Conservation (phyloP, 2,113 vertebrate species). For the Bombycilla garrulus region DNA sequence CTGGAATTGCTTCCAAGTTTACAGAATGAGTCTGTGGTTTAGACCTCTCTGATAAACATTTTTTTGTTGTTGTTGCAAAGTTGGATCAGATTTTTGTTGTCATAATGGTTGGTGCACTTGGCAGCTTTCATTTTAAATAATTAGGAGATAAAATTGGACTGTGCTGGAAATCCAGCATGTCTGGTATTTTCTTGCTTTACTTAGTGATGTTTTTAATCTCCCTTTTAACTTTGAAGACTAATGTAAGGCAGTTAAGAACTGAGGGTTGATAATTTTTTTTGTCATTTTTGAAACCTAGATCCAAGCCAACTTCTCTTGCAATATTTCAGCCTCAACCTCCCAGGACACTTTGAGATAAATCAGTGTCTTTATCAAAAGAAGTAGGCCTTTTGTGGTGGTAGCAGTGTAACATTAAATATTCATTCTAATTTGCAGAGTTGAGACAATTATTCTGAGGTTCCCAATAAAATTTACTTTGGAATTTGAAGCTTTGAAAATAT, state of each 20-base stretch:
- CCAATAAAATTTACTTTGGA: not conserved
- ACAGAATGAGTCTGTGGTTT: constrained; percentile 57
- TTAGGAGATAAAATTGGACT: constrained; percentile 48
- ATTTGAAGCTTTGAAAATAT: not conserved
- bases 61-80: constrained; percentile 47
- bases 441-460: constrained; percentile 12
- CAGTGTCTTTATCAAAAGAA: constrained; percentile 9
- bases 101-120: constrained; percentile 22
- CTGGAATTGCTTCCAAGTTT: constrained; percentile 68
- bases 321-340: constrained; percentile 7
- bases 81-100: constrained; percentile 59
- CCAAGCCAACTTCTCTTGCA: not conserved
- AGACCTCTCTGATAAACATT: constrained; percentile 65
- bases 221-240: constrained; percentile 44
- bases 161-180: not conserved
- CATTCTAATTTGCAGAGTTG: not conserved
- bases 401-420: constrained; percentile 19
- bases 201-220: constrained; percentile 32
- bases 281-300: constrained; percentile 31
- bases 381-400: not conserved
- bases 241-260: constrained; percentile 12
- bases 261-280: constrained; percentile 16
- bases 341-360: constrained; percentile 6
- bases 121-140: constrained; percentile 46
- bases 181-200: constrained; percentile 48